Conservation (phyloP, 1,140 invertebrate genomes). For the Araneus ventricosus region DNA sequence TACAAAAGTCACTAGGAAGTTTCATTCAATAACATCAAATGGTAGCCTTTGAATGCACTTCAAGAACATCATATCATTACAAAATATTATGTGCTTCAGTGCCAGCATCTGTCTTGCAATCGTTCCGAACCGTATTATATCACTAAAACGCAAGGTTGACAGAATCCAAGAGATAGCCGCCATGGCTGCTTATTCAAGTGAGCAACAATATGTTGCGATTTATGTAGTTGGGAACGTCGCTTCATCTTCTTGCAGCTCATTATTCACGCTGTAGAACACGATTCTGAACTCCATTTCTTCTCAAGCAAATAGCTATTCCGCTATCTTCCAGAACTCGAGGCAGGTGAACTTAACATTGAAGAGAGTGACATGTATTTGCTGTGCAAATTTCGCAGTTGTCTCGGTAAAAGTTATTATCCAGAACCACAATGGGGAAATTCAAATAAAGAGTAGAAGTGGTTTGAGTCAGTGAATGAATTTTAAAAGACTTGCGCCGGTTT, state of each 20-base stretch:
- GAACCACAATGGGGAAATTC: constrained; percentile 1
- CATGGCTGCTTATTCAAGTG: background rate
- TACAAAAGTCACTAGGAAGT: background rate
- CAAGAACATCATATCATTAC: background rate
- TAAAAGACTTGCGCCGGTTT: background rate
- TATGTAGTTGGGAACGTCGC: background rate
- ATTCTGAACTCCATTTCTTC: background rate
- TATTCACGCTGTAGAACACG: constrained; percentile 14
- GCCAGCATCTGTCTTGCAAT: background rate
- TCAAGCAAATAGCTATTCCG: background rate
- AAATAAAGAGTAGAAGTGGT: background rate
- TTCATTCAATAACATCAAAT: background rate
- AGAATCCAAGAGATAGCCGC: background rate
- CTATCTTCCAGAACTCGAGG: background rate
- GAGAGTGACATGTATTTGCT: background rate
- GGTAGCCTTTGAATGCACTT: background rate
- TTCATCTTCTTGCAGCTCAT: background rate
- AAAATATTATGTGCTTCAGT: background rate
- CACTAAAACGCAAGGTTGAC: background rate
- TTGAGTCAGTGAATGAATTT: background rate
- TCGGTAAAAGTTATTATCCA: constrained; percentile 17
- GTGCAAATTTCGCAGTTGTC: constrained; percentile 4
- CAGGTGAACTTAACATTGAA: constrained; percentile 28
- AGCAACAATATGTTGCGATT: background rate
- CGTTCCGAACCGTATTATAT: background rate